Base-by-base conservation (phyloP, 2,797 vertebrate genomes). In the Pseudocheirus occidentalis region DNA sequence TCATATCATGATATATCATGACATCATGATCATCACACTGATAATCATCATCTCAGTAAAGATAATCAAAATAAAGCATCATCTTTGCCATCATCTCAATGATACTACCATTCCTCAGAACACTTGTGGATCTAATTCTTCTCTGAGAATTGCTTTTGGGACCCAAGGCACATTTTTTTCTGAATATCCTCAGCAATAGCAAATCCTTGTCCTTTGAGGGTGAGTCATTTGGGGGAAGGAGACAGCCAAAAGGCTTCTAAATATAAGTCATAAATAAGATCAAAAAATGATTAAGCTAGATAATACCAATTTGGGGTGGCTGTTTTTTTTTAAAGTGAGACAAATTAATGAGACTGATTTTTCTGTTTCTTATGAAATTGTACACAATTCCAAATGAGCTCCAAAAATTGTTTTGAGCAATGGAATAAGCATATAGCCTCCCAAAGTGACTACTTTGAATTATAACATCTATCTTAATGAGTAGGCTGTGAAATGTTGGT, bases 381-480 rank as follows among this genome's bases (percentile, higher is more conserved):
- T 87, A 87, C 40, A 87, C 40, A 27, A 81, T 46, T 40, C 66
- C n/a, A 94, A 55, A 93, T 54, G 59, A 96, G 92, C 56, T 50
- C 95, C 0, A 46, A 95, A 46, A 54, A 55, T 73, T 55, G 58
- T 50, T 92, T 55, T 94, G 5, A 31, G 27, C 24, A 56, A 94
- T 62, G 55, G 59, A 56, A 94, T 57, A 14, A 92, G 14, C 40
- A 5, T 54, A 81, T 1, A 31, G 34, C 29, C 56, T 90, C 52
- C 93, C 46, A 66, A 27, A 93, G 34, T 40, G 46, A 52, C 94
- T 95, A 92, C 95, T 90, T 81, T 34, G 59, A 27, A 90, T 93
- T 62, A 18, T 81, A 62, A 93, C 92, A 95, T 92, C 94, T 91
- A 96, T 55, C 57, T 56, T 28, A 90, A 95, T 96, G 57, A 73